A percentile compares a stretch with the other conserved stretches of the same genome.
phyloP scores from a whole-genome alignment of 2,113 vertebrate genomes.

The Arvicanthis niloticus region DNA sequence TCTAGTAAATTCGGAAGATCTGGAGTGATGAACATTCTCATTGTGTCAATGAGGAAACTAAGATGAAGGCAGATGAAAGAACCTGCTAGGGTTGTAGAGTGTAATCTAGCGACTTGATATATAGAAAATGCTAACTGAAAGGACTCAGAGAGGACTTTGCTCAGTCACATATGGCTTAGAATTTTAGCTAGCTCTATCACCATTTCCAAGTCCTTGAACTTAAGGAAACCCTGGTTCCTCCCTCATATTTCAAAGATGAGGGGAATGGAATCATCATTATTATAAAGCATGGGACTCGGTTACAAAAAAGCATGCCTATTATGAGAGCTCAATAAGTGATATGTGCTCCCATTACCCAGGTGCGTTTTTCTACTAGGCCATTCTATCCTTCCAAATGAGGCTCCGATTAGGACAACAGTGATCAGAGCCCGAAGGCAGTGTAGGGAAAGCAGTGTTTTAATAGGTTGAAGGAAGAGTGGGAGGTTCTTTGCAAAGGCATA shows the following conservation, averaged over 20 bases:
- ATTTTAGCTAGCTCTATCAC: not conserved
- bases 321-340: not conserved
- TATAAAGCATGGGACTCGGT: not conserved
- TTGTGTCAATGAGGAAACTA: not conserved
- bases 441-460: not conserved
- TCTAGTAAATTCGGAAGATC: not conserved
- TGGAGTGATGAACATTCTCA: not conserved
- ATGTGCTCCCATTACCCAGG: not conserved
- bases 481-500: constrained; percentile 24
- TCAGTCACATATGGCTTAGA: not conserved
- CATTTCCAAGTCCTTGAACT: constrained; percentile 48
- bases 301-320: not conserved
- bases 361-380: not conserved
- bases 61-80: not conserved
- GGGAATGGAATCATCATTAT: not conserved
- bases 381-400: not conserved
- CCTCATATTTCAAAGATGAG: not conserved
- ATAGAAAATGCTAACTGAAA: not conserved
- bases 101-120: not conserved
- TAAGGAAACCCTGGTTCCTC: constrained; percentile 19
- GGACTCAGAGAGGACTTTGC: not conserved
- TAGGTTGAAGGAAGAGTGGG: not conserved
- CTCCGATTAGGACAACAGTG: not conserved
- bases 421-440: not conserved
- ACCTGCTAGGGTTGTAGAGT: not conserved